Evolutionary conservation across 1,140 invertebrate genomes (phyloP).

Genomic region (Hydropsyche tenuis): DNA sequence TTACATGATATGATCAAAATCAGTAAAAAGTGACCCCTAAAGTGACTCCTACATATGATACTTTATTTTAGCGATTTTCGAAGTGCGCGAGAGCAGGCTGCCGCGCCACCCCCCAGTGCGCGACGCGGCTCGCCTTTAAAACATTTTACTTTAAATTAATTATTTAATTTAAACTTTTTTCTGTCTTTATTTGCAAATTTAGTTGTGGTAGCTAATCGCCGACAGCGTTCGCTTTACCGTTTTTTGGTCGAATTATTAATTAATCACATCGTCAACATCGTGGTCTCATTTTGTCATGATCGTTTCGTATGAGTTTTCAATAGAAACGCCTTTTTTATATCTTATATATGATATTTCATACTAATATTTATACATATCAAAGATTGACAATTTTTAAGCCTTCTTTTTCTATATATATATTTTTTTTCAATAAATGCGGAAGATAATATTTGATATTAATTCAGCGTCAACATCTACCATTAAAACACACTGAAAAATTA

Average conservation of each 20-base stretch:
- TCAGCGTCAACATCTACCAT: constrained; percentile 26
- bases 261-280: constrained; percentile 10
- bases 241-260: constrained; percentile 20
- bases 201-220: background rate
- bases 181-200: constrained; percentile 4
- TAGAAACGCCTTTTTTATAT: background rate
- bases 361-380: constrained; percentile 7
- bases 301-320: background rate
- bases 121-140: constrained; percentile 53
- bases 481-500: constrained; percentile 13
- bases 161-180: constrained; percentile 21
- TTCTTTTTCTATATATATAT: background rate
- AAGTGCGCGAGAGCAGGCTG: constrained; percentile 52
- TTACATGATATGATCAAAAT: constrained; percentile 60
- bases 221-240: background rate
- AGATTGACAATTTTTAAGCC: constrained; percentile 2
- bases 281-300: background rate
- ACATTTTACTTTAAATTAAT: constrained; percentile 22
- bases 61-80: constrained; percentile 1
- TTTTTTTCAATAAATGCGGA: constrained; percentile 9
- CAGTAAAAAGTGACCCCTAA: constrained; percentile 22
- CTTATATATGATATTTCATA: constrained; percentile 9
- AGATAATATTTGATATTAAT: constrained; percentile 21
- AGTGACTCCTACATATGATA: background rate
- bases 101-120: constrained; percentile 60